Conservation (phyloP, 2,113 vertebrate species). For the Amphiprion ocellaris region DNA sequence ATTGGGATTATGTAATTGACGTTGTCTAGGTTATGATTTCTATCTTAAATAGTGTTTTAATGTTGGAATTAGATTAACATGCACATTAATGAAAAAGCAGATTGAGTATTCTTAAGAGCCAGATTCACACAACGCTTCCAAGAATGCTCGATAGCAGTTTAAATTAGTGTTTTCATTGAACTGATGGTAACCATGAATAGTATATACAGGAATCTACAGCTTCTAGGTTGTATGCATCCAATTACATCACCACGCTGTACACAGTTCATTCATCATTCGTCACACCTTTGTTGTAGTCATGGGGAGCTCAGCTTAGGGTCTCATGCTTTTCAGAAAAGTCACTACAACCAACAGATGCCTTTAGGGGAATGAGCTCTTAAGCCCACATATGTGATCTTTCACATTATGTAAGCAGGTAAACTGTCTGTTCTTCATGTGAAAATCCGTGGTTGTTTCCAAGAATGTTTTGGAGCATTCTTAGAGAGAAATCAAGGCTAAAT, state of each 20-base stretch:
- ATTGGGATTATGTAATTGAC: neutral
- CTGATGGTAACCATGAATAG: neutral
- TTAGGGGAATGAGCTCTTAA: slow-evolving; percentile 11
- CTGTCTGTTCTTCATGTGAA: slow-evolving; percentile 16
- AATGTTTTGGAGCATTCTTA: neutral
- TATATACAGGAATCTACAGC: neutral
- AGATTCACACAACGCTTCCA: neutral
- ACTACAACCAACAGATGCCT: neutral
- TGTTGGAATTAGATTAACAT: neutral
- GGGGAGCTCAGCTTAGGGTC: slow-evolving; percentile 12
- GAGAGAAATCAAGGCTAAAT: slow-evolving; percentile 38
- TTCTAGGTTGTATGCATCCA: neutral
- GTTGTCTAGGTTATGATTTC: neutral
- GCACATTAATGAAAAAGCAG: neutral
- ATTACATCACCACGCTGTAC: neutral
- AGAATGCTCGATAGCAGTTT: neutral
- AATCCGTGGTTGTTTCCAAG: slow-evolving; percentile 13
- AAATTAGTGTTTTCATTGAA: no score
- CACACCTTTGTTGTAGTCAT: slow-evolving; percentile 31
- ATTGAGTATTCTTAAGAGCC: slow-evolving; percentile 10
- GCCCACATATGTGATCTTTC: slow-evolving; percentile 24
- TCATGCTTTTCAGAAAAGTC: slow-evolving; percentile 30
- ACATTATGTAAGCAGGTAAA: slow-evolving; percentile 28
- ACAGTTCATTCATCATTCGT: slow-evolving; percentile 21
- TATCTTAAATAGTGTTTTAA: neutral